Conservation (phyloP, 2,888 invertebrate species). For the Phania funesta region DNA sequence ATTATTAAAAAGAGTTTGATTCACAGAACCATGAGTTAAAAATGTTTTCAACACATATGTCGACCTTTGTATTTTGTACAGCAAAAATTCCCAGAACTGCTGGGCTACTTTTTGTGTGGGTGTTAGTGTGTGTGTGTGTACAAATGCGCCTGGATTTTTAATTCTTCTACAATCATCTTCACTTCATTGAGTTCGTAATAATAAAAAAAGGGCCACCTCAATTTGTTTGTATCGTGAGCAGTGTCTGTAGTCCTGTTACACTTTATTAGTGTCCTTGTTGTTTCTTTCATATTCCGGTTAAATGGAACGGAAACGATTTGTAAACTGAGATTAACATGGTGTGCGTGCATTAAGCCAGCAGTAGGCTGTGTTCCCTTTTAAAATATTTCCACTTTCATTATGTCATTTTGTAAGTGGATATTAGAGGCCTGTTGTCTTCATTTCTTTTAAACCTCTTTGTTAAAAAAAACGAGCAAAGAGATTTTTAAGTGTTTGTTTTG, state of each 20-base stretch:
- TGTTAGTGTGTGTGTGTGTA: background rate
- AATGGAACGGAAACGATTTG: constrained; percentile 78
- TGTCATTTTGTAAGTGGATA: constrained; percentile 11
- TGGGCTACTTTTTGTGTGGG: background rate
- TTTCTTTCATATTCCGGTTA: constrained; percentile 27
- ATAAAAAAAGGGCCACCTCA: constrained; percentile 7
- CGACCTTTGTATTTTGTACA: too few relatives aligned
- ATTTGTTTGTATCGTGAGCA: background rate
- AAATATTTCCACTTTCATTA: constrained; percentile 21
- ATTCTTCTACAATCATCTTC: constrained; percentile 26
- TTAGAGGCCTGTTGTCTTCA: background rate
- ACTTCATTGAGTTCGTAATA: constrained; percentile 39
- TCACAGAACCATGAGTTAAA: too few relatives aligned
- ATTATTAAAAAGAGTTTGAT: too few relatives aligned
- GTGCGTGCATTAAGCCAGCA: background rate
- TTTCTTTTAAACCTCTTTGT: too few relatives aligned
- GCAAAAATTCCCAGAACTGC: background rate
- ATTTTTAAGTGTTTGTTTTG: too few relatives aligned
- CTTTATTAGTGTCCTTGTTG: constrained; percentile 26
- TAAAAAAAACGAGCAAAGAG: too few relatives aligned
- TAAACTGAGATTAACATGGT: constrained; percentile 72
- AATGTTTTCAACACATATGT: too few relatives aligned
- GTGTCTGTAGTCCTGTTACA: constrained; percentile 22
- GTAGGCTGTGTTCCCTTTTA: constrained; percentile 8
- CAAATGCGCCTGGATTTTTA: background rate